Percentiles rank a stretch among this genome's conserved stretches.
These are phyloP conservation scores for Actinia tenebrosa DNA, from an alignment of 64 coral and sea anemone species.

Conservation along the genomic window DNA sequence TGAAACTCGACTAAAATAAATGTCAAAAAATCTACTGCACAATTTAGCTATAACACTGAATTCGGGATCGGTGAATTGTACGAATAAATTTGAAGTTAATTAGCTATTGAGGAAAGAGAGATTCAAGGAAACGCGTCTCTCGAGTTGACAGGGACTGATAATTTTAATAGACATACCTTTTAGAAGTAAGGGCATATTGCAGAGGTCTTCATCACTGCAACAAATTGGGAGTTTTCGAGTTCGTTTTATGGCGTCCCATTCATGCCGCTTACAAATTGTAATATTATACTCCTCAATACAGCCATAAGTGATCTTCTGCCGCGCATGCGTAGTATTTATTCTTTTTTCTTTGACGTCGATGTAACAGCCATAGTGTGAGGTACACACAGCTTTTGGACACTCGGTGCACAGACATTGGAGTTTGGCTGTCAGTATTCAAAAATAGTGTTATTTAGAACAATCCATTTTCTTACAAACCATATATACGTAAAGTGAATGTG, in stretches of 20 bases:
- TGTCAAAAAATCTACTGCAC: too few species aligned
- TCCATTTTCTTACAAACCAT: too few species aligned
- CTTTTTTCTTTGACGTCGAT: background rate
- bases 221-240: background rate
- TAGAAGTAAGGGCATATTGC: constrained; percentile 42
- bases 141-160: too few species aligned
- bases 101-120: too few species aligned
- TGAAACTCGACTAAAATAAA: too few species aligned
- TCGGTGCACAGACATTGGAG: background rate
- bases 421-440: background rate
- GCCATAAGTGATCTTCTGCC: background rate
- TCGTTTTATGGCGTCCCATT: background rate
- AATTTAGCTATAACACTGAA: too few species aligned
- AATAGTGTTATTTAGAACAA: too few species aligned
- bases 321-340: background rate
- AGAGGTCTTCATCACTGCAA: constrained; percentile 39
- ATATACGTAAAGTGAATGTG: too few species aligned
- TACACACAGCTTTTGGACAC: background rate
- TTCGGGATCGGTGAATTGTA: too few species aligned
- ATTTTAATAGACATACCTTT: constrained; percentile 14
- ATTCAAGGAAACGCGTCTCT: too few species aligned
- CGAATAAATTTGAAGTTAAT: too few species aligned
- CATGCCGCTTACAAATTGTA: background rate
- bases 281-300: background rate
- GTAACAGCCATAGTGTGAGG: constrained; percentile 1